Base-by-base conservation (phyloP, 2,113 vertebrate genomes). In the Eupsittula cactorum region DNA sequence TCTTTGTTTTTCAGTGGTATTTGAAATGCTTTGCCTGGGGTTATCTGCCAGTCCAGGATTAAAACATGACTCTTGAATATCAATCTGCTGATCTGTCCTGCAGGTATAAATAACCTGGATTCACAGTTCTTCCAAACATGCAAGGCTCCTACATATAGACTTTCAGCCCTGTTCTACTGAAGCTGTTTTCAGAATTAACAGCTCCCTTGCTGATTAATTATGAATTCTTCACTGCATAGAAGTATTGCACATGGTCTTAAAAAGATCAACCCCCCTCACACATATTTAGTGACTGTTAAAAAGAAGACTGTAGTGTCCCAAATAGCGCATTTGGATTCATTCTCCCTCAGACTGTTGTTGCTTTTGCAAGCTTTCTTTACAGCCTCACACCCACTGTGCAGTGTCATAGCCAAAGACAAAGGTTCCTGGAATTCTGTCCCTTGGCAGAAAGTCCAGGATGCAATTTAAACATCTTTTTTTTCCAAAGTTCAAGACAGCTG, bases 361-460 rank as follows among this genome's bases (percentile, higher is more conserved):
- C 17, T 57, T 59, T 46, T 12, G 37, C 29, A 27, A 11, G 5
- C 21, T 33, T 12, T 41, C 52, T 82, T 84, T 39, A 28, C 42
- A 50, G 50, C 55, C 42, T 41, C 1, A 0, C 42, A 60, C 16
- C 3, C 0, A 1, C 29, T 65, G 42, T 33, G 17, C 67, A 52
- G 33, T 5, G 27, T 8, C 13, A 47, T 4, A 86, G 7, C n/a
- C 49, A 50, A 75, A 81, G 41, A 59, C 39, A 92, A 92, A 62
- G 0, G 1, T 39, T 63, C 25, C 39, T 47, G 37, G 27, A 27
- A 49, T 27, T 80, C 82, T 15, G 37, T 4, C 16, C 25, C 27
- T 41, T 8, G 49, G 41, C 23, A 69, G 29, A 31, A 73, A 80
- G 29, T 21, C 31, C 39, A 60, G 37, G 60, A 84, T 28, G 15